phyloP scores from a whole-genome alignment of 2,797 vertebrate genomes.

The Nannoperca australis region DNA sequence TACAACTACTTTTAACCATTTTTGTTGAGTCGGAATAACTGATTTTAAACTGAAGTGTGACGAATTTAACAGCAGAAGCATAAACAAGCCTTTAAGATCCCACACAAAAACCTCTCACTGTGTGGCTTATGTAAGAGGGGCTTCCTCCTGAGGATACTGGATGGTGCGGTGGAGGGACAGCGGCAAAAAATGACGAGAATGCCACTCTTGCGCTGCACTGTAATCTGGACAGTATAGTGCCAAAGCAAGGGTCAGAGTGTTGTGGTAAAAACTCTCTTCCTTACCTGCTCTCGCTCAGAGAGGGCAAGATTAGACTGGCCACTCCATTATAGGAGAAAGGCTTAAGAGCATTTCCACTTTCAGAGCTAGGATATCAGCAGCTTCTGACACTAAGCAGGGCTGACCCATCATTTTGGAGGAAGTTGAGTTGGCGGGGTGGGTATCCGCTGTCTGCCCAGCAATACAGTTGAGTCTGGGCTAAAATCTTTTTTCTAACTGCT shows the following conservation, averaged over 20 bases:
- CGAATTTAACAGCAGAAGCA: conserved; percentile 6
- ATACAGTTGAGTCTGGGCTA: conserved; percentile 33
- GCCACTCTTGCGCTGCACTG: conserved; percentile 34
- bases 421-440: conserved; percentile 38
- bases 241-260: conserved; percentile 70
- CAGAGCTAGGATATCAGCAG: conserved; percentile 76
- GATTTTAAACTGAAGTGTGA: conserved; percentile 28
- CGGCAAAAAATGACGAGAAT: conserved; percentile 34
- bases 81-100: conserved; percentile 38
- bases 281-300: conserved; percentile 74
- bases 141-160: conserved; percentile 51
- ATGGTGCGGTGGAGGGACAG: conserved; percentile 48
- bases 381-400: conserved; percentile 82
- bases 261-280: conserved; percentile 58
- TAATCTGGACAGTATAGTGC: conserved; percentile 61
- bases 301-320: conserved; percentile 76
- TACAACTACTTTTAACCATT: background rate
- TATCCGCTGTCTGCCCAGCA: conserved; percentile 57
- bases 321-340: conserved; percentile 76
- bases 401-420: conserved; percentile 79
- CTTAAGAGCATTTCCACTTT: conserved; percentile 82
- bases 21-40: conserved; percentile 9
- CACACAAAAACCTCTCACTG: conserved; percentile 60
- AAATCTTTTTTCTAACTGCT: conserved; percentile 19
- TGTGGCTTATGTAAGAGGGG: conserved; percentile 50